phyloP scores from a whole-genome alignment of 2,797 vertebrate genomes.

The Gambusia yucatana region DNA sequence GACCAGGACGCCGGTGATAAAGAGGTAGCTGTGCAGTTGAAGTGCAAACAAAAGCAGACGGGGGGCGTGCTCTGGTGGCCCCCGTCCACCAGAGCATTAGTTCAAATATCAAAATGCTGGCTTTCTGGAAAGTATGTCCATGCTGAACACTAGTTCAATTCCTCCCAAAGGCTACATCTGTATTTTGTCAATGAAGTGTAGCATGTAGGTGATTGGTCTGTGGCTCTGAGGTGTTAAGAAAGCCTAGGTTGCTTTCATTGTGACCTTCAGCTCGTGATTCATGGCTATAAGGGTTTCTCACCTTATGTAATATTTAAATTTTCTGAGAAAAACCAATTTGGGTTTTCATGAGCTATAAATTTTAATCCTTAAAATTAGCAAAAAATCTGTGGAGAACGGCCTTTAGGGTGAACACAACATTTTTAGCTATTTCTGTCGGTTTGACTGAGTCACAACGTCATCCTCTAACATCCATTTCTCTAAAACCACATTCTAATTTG shows the following conservation, averaged over 20 bases:
- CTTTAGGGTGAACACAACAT: not conserved
- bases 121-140: not conserved
- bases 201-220: not conserved
- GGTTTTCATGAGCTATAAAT: no score
- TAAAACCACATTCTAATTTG: not conserved
- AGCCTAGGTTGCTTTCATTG: not conserved
- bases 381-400: not conserved
- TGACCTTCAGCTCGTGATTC: not conserved
- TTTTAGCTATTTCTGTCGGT: not conserved
- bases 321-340: no score
- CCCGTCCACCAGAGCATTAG: no score
- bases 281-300: not conserved
- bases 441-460: not conserved
- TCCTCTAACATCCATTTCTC: not conserved
- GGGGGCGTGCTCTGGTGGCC: no score
- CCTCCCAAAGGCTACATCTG: not conserved
- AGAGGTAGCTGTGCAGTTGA: no score
- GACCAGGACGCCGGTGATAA: no score
- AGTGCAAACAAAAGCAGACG: no score
- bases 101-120: not conserved
- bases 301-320: not conserved
- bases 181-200: not conserved
- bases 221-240: not conserved
- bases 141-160: not conserved
- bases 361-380: no score